phyloP scores from a whole-genome alignment of 2,113 vertebrate species.

The Atherinomorus stipes region DNA sequence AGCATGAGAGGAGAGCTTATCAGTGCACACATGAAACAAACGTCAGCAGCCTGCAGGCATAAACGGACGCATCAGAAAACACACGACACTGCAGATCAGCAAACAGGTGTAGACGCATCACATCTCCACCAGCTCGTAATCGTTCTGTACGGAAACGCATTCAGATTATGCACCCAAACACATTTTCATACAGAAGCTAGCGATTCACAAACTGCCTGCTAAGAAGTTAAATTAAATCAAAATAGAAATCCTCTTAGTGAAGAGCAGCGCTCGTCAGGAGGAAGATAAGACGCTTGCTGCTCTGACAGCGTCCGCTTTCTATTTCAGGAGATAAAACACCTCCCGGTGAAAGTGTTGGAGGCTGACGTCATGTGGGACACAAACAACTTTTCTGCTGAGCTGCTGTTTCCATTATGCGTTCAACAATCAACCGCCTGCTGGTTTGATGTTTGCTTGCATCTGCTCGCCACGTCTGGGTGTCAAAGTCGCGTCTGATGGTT shows the following conservation, averaged over 20 bases:
- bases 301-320: constrained; percentile 33
- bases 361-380: neutral
- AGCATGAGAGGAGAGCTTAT: constrained; percentile 25
- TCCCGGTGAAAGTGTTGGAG: constrained; percentile 17
- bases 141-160: constrained; percentile 50
- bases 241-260: constrained; percentile 63
- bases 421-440: neutral
- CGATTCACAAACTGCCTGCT: constrained; percentile 41
- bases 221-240: constrained; percentile 65
- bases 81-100: constrained; percentile 13
- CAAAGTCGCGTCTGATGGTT: neutral
- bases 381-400: constrained; percentile 16
- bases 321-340: constrained; percentile 53
- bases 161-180: constrained; percentile 58
- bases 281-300: constrained; percentile 59
- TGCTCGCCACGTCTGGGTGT: neutral
- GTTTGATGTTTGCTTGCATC: neutral
- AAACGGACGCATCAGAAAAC: constrained; percentile 29
- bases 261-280: constrained; percentile 18
- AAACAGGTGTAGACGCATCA: constrained; percentile 20
- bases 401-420: constrained; percentile 1
- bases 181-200: constrained; percentile 38
- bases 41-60: constrained; percentile 28
- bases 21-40: constrained; percentile 12
- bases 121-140: constrained; percentile 37